A percentile compares a stretch with the other conserved stretches of the same genome.
These are phyloP conservation scores for Pseudomyrmex cubaensis DNA, from an alignment of 1,140 invertebrate species.

Conservation along the genomic window DNA sequence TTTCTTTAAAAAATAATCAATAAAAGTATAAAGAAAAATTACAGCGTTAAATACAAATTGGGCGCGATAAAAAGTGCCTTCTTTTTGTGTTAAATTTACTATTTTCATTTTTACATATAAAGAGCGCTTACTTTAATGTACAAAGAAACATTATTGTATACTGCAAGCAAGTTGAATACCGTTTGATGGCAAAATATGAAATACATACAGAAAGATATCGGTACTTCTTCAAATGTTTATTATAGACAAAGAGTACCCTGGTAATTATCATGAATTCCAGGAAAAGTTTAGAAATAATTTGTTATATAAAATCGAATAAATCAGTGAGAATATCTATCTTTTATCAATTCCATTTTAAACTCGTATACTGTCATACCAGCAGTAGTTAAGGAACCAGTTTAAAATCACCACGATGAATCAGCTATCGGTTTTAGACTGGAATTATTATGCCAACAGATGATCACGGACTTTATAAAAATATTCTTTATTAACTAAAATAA, in stretches of 20 bases:
- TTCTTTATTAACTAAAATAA: not conserved
- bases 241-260: not conserved
- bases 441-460: conserved; percentile 2
- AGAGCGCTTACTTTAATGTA: not conserved
- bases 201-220: not conserved
- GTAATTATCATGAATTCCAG: not conserved
- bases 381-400: not conserved
- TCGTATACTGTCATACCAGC: not conserved
- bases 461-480: not conserved
- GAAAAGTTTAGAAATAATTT: not conserved
- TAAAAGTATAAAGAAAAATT: no score
- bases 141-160: not conserved
- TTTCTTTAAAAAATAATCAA: not conserved
- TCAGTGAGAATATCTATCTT: not conserved
- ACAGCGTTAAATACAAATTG: not conserved
- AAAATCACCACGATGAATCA: not conserved
- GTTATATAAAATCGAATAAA: conserved; percentile 1
- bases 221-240: not conserved
- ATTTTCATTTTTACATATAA: not conserved
- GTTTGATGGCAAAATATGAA: conserved; percentile 13
- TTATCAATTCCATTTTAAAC: no score
- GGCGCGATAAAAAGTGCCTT: not conserved
- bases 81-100: conserved; percentile 5
- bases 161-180: not conserved
- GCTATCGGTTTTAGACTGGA: not conserved